phyloP scores from a whole-genome alignment of 2,888 invertebrate genomes.

The Microctonus aethiopoides region DNA sequence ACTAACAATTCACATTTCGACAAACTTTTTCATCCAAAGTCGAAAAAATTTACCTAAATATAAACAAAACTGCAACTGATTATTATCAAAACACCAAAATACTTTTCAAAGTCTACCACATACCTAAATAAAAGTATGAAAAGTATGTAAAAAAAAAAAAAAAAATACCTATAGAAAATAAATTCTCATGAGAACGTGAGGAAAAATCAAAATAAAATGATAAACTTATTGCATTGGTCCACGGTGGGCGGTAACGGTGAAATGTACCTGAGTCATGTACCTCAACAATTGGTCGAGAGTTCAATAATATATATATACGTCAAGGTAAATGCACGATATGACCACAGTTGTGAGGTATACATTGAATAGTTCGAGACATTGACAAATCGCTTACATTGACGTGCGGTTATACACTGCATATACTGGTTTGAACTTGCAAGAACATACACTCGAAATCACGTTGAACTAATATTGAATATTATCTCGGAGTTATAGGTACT shows the following conservation, averaged over 20 bases:
- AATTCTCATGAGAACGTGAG: too few species aligned
- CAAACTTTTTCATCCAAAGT: too few species aligned
- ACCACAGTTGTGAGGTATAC: not conserved
- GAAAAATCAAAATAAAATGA: too few species aligned
- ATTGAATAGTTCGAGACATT: slow-evolving; percentile 21
- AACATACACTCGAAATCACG: slow-evolving; percentile 45
- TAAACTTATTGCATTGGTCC: too few species aligned
- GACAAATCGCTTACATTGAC: slow-evolving; percentile 39
- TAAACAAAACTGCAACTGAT: too few species aligned
- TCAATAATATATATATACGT: not conserved
- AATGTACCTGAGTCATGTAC: not conserved
- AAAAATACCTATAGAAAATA: not conserved
- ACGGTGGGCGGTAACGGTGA: not conserved
- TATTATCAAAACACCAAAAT: too few species aligned
- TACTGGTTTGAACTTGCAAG: slow-evolving; percentile 18
- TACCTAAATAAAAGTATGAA: too few species aligned
- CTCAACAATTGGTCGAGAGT: not conserved
- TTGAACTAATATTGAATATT: slow-evolving; percentile 54
- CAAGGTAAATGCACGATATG: not conserved
- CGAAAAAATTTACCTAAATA: too few species aligned
- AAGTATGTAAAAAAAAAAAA: too few species aligned
- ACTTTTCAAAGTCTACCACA: too few species aligned
- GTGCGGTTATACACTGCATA: not conserved
- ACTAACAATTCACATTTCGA: too few species aligned
- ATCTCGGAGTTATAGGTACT: slow-evolving; percentile 46